phyloP scores from a whole-genome alignment of 2,797 vertebrate species.

The Hippopotamyrus pictus region DNA sequence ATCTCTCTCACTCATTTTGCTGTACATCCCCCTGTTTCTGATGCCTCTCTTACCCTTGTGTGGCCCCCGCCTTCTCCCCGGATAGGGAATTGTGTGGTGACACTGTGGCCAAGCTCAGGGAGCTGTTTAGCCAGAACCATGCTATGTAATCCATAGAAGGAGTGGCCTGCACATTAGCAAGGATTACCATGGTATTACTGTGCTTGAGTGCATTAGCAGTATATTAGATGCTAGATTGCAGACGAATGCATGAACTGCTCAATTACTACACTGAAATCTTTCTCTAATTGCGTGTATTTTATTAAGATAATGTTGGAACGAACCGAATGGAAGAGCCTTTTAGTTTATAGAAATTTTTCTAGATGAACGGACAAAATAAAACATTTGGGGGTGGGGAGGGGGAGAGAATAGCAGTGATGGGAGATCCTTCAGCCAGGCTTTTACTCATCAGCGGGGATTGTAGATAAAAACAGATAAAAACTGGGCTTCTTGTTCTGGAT shows the following conservation, averaged over 20 bases:
- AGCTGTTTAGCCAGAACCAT: slow-evolving; percentile 55
- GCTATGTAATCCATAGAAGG: slow-evolving; percentile 52
- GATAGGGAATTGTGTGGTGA: neutral
- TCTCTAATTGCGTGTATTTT: slow-evolving; percentile 62
- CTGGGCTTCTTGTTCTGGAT: neutral
- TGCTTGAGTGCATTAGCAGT: slow-evolving; percentile 60
- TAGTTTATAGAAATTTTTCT: slow-evolving; percentile 27
- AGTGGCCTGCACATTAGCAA: slow-evolving; percentile 50
- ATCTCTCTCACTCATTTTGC: neutral
- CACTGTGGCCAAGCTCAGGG: slow-evolving; percentile 44
- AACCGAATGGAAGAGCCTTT: slow-evolving; percentile 54
- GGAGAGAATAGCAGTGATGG: neutral
- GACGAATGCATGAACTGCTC: slow-evolving; percentile 55
- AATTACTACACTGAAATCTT: slow-evolving; percentile 53
- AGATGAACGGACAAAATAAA: neutral
- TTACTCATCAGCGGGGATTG: neutral
- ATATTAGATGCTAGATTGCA: slow-evolving; percentile 56
- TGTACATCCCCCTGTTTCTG: neutral
- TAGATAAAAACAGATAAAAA: neutral
- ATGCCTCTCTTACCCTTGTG: neutral
- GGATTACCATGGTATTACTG: slow-evolving; percentile 60
- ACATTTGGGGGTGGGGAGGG: neutral
- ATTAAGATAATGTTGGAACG: slow-evolving; percentile 57
- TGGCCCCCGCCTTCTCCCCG: neutral
- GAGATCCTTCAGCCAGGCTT: slow-evolving; percentile 16